Evolutionary conservation across 2,888 invertebrate genomes (phyloP).

Genomic region (Coecobrya sp.): DNA sequence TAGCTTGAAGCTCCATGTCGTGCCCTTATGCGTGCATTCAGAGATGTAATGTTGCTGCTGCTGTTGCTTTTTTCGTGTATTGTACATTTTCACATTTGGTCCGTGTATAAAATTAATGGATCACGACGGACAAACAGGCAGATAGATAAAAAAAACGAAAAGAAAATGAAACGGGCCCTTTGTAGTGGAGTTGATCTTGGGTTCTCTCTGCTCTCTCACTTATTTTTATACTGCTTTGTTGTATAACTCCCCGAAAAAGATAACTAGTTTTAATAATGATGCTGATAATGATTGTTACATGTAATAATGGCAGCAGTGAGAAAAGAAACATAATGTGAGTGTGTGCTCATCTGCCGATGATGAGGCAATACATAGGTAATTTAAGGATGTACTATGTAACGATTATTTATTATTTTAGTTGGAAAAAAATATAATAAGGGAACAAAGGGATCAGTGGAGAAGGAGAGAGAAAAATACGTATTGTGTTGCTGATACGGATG

Average conservation of each 20-base stretch:
- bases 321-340: constrained; percentile 2
- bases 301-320: constrained; percentile 2
- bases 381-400: not conserved
- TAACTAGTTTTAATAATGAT: constrained; percentile 57
- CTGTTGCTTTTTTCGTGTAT: not conserved
- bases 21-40: not conserved
- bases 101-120: constrained; percentile 70
- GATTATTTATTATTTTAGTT: constrained; percentile 26
- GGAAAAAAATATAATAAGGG: constrained; percentile 29
- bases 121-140: constrained; percentile 57
- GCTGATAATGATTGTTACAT: constrained; percentile 25
- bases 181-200: constrained; percentile 14
- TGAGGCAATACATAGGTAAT: not conserved
- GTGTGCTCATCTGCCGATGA: not conserved
- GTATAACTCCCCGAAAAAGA: constrained; percentile 26
- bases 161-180: constrained; percentile 51
- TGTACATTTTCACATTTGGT: not conserved
- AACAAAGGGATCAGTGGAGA: constrained; percentile 18
- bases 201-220: not conserved
- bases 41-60: not conserved
- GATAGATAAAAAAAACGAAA: constrained; percentile 26
- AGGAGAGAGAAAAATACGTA: not conserved
- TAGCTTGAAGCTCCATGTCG: not conserved
- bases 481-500: not conserved
- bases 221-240: not conserved